Percentiles rank a stretch among this genome's conserved stretches.
Conservation (phyloP, 2,797 vertebrate genomes). For the Anguilla megastoma region DNA sequence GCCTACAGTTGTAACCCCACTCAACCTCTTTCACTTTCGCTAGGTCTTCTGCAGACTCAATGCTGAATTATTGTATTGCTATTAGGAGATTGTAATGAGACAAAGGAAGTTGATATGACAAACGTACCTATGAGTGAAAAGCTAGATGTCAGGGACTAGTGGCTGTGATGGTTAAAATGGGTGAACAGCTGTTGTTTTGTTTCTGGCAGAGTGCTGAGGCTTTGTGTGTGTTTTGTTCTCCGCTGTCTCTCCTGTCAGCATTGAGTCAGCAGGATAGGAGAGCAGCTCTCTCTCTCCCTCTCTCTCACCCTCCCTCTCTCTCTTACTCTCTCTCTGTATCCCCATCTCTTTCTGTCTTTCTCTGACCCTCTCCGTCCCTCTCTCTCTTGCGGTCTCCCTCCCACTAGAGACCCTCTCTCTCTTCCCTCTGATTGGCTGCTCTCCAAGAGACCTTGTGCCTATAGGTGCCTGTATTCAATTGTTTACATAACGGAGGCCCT, state of each 20-base stretch:
- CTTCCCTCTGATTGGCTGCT: slow-evolving; percentile 45
- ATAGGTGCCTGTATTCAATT: slow-evolving; percentile 40
- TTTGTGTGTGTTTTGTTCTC: slow-evolving; percentile 42
- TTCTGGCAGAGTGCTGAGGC: slow-evolving; percentile 22
- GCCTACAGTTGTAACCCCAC: not conserved
- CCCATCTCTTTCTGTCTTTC: slow-evolving; percentile 18
- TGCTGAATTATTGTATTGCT: not conserved
- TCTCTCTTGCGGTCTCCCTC: slow-evolving; percentile 38
- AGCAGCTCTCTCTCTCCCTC: slow-evolving; percentile 34
- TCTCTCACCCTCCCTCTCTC: slow-evolving; percentile 42
- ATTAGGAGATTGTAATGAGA: not conserved
- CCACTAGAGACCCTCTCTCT: slow-evolving; percentile 39
- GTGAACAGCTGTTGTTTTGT: slow-evolving; percentile 50
- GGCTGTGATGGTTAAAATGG: slow-evolving; percentile 31
- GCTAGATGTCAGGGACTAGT: slow-evolving; percentile 22
- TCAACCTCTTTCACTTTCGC: not conserved
- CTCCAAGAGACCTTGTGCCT: slow-evolving; percentile 21
- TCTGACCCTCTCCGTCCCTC: slow-evolving; percentile 15
- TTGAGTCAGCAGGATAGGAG: slow-evolving; percentile 48
- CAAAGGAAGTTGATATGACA: not conserved
- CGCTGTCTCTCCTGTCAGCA: slow-evolving; percentile 40
- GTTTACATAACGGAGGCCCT: slow-evolving; percentile 64
- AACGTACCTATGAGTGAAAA: not conserved
- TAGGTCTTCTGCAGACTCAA: not conserved
- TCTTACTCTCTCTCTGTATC: slow-evolving; percentile 27